These are phyloP conservation scores for Mastigias papua DNA, from an alignment of 30 jellyfish, hydroid and myxozoan species.

Conservation along the genomic window DNA sequence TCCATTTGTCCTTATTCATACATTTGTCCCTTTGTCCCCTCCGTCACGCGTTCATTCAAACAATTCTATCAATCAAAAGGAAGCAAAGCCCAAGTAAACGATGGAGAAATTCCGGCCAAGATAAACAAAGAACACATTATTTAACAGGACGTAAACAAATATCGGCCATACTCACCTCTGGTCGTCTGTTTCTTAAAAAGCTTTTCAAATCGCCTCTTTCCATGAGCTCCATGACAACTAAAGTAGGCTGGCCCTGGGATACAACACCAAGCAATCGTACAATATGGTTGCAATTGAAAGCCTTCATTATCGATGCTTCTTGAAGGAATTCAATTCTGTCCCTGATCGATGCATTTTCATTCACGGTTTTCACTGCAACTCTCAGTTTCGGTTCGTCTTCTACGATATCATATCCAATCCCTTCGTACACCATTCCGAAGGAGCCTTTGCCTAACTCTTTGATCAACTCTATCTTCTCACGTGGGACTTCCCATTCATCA, in stretches of 20 bases:
- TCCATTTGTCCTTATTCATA: no score
- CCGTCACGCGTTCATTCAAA: background rate
- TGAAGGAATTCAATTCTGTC: slow-evolving; percentile 94
- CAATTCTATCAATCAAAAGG: background rate
- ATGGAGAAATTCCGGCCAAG: background rate
- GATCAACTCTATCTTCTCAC: slow-evolving; percentile 91
- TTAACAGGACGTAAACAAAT: background rate
- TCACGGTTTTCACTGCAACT: slow-evolving; percentile 97
- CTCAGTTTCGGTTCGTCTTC: slow-evolving; percentile 81
- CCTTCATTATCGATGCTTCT: slow-evolving; percentile 98
- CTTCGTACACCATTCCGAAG: slow-evolving; percentile 98
- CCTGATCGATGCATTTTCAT: slow-evolving; percentile 93
- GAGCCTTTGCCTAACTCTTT: slow-evolving; percentile 98
- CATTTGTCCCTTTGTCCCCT: no score
- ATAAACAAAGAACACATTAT: background rate
- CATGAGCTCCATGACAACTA: slow-evolving; percentile 99
- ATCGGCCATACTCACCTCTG: slow-evolving; percentile 68
- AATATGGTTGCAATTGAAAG: slow-evolving; percentile 92
- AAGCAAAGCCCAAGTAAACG: background rate
- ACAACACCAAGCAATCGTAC: slow-evolving; percentile 95
- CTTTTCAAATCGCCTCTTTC: slow-evolving; percentile 95
- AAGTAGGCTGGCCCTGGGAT: slow-evolving; percentile 97
- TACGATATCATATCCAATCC: slow-evolving; percentile 88
- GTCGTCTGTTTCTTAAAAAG: slow-evolving; percentile 84
- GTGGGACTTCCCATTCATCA: slow-evolving; percentile 98